These are phyloP conservation scores for Climacteris rufus DNA, from an alignment of 2,113 vertebrate genomes.

Conservation along the genomic window DNA sequence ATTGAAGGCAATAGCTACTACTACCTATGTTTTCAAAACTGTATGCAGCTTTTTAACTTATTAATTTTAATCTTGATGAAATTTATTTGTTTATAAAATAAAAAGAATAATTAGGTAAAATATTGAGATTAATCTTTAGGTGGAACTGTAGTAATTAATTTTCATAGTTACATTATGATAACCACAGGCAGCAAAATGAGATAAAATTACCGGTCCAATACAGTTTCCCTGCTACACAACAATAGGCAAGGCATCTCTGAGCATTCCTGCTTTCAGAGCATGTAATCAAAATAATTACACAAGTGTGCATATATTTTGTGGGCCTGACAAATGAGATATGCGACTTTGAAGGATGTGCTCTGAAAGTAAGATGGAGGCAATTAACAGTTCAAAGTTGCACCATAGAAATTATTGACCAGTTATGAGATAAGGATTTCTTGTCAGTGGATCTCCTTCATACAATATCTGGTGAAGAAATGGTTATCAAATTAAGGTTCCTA, in stretches of 20 bases:
- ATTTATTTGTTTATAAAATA: background rate
- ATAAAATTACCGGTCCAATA: background rate
- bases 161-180: background rate
- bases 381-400: background rate
- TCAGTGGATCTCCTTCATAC: background rate
- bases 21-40: background rate
- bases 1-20: background rate
- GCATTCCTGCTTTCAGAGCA: background rate
- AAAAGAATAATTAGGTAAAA: background rate
- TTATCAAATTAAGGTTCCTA: background rate
- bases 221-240: background rate
- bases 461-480: background rate
- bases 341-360: background rate
- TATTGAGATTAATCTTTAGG: background rate
- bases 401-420: background rate
- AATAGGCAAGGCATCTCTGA: background rate
- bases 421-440: background rate
- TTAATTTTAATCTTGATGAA: background rate
- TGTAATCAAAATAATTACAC: background rate
- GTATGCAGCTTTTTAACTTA: background rate
- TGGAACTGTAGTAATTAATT: background rate
- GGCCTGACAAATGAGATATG: background rate
- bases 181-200: background rate
- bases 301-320: background rate
- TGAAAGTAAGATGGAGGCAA: background rate